These are phyloP conservation scores for Silurus meridionalis DNA, from an alignment of 2,113 vertebrate species.

Conservation along the genomic window DNA sequence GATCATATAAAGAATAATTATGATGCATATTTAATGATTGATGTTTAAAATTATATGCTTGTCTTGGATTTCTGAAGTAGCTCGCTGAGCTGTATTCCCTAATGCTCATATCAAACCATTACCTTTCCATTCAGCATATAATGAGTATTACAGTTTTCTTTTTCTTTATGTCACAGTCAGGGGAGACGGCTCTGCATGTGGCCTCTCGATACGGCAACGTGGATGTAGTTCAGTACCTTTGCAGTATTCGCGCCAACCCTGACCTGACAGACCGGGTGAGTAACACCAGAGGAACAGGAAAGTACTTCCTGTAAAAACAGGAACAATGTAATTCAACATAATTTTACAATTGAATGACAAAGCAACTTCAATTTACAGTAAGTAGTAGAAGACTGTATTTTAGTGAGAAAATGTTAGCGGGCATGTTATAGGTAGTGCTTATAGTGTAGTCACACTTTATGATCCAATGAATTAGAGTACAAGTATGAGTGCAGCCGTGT, in stretches of 20 bases:
- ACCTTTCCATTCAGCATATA: background rate
- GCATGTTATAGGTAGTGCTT: background rate
- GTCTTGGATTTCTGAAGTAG: background rate
- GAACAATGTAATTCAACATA: background rate
- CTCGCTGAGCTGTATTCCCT: background rate
- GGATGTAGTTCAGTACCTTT: constrained; percentile 92
- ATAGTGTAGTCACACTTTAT: background rate
- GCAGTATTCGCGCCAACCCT: constrained; percentile 85
- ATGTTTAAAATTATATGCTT: background rate
- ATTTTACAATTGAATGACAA: background rate
- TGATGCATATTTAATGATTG: background rate
- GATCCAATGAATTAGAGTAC: background rate
- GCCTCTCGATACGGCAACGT: constrained; percentile 93
- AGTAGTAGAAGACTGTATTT: background rate
- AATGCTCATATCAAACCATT: background rate
- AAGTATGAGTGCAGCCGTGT: background rate
- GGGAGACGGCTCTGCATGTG: constrained; percentile 93
- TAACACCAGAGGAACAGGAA: background rate
- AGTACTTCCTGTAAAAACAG: background rate
- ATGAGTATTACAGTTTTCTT: background rate
- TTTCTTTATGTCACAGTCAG: constrained; percentile 75
- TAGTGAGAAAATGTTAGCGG: background rate
- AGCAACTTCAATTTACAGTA: background rate
- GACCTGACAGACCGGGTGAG: constrained; percentile 89
- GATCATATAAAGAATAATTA: background rate